Evolutionary conservation across 1,140 invertebrate genomes (phyloP), one percentile per base, ranked within the genome.

Genomic region (Delia radicum): DNA sequence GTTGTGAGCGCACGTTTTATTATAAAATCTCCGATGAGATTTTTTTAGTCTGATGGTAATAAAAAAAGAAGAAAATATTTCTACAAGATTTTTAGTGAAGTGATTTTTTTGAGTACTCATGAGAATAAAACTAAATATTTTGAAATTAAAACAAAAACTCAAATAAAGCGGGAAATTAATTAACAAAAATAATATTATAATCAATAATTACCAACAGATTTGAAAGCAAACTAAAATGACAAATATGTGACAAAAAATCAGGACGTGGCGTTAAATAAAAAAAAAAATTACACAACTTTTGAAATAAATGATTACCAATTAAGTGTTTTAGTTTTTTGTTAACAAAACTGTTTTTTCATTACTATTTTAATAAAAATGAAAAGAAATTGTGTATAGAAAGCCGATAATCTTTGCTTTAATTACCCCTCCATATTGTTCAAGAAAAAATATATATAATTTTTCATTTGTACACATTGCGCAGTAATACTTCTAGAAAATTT

Each of bases 1-100:
- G 82, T 74, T 74, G 73, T 74, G 74, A 31, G 71, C 81, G 81
- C 80, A 78, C 81, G 80, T 55, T 73, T 55, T 26, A 29, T 31
- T 48, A 69, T 13, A 46, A 67, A 12, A 67, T 67, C 65, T 69
- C 65, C 29, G 28, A 15, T 67, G 65, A 69, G 65, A 69, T 69
- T 33, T n/a, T 31, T 67, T 33, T 69, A 31, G 26, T 15, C 24
- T 55, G 37, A 42, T 37, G 33, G 8, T 37, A 55, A 55, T 21
- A 55, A 55, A 55, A 21, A 18, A 55, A 6, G n/a, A 55, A 55
- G 24, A 55, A 24, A 24, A 29, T 29, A 15, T 29, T 65, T 65
- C 27, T 29, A 65, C 13, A 24, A 65, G 62, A 65, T 29, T 42
- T 42, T 42, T 42, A 42, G 37, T 42, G 62, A 29, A 63, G 24